These are phyloP conservation scores for Strix uralensis DNA, from an alignment of 2,113 vertebrate species.

Conservation along the genomic window DNA sequence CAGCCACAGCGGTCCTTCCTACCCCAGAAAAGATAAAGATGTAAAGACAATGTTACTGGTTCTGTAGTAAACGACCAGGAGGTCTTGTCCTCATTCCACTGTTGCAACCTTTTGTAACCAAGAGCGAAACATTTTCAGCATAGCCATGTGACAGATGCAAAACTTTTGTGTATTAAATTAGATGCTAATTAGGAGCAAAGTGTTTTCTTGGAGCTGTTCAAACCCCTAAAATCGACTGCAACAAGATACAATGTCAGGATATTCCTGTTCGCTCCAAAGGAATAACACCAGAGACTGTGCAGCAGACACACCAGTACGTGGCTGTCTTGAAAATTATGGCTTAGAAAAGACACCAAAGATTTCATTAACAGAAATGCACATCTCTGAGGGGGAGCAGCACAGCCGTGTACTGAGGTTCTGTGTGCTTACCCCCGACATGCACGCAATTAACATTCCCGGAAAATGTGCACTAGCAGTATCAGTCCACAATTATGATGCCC, in stretches of 20 bases:
- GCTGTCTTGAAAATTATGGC: background rate
- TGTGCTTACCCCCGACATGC: background rate
- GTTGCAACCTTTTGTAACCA: background rate
- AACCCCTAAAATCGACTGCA: conserved; percentile 16
- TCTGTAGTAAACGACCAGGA: background rate
- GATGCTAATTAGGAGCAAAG: conserved; percentile 30
- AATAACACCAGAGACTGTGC: conserved; percentile 1
- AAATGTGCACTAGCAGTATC: background rate
- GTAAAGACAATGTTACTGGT: background rate
- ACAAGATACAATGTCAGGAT: background rate
- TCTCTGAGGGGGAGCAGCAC: background rate
- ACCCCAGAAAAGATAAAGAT: background rate
- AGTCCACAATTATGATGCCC: background rate
- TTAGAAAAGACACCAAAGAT: background rate
- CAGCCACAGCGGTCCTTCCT: background rate
- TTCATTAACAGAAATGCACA: background rate
- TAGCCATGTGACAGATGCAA: background rate
- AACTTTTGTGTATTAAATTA: background rate
- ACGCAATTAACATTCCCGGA: background rate
- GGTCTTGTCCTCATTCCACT: background rate
- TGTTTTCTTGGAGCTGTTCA: conserved; percentile 28
- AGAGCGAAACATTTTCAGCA: background rate
- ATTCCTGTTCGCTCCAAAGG: background rate
- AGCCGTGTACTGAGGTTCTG: background rate
- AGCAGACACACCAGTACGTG: background rate